Conservation (phyloP, 2,113 vertebrate species). For the Cercopithecus mona region DNA sequence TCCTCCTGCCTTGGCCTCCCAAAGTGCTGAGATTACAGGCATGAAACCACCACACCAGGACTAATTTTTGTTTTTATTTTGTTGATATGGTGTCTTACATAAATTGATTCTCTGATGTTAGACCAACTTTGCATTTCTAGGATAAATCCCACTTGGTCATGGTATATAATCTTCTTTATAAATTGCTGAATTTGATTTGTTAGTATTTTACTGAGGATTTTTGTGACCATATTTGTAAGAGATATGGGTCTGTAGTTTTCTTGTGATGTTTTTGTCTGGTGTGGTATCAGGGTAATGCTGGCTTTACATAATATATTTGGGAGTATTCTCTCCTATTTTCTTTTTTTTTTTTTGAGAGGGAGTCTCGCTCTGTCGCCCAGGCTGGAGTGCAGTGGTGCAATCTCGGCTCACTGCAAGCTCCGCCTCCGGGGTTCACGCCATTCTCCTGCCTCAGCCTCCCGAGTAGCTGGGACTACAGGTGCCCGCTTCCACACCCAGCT, state of each 20-base stretch:
- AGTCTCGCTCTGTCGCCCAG: no score
- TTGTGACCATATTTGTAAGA: not conserved
- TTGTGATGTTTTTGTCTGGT: not conserved
- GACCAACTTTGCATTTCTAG: not conserved
- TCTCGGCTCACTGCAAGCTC: no score
- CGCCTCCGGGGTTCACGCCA: no score
- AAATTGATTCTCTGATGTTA: not conserved
- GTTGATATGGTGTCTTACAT: not conserved
- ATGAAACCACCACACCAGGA: no score
- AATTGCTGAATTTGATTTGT: not conserved
- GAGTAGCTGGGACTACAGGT: no score
- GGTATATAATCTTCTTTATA: not conserved
- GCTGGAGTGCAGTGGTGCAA: no score
- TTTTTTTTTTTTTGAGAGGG: not conserved
- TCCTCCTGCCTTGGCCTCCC: no score
- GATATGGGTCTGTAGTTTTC: not conserved
- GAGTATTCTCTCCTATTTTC: not conserved
- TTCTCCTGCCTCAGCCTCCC: no score
- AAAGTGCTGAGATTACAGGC: no score
- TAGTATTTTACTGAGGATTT: not conserved
- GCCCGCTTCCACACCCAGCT: no score
- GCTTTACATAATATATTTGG: not conserved
- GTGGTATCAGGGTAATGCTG: not conserved
- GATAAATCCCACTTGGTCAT: not conserved
- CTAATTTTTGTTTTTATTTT: not conserved